phyloP scores from a whole-genome alignment of 1,140 invertebrate species.

The Zeugodacus cucurbitae region DNA sequence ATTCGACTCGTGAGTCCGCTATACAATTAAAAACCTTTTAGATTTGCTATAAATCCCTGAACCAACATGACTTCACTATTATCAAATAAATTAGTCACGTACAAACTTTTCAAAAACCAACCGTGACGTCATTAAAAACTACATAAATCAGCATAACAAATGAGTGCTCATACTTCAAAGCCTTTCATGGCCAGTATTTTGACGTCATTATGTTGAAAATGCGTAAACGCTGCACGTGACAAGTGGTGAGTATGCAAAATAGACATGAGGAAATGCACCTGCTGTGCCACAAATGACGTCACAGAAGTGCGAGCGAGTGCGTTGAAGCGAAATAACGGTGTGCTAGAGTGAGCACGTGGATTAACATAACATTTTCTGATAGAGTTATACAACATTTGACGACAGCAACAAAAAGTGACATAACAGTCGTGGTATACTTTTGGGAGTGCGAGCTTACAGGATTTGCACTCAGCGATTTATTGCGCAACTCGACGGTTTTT shows the following conservation, averaged over 20 bases:
- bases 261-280: neutral
- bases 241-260: neutral
- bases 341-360: neutral
- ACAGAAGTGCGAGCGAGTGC: neutral
- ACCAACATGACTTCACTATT: neutral
- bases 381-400: constrained; percentile 1
- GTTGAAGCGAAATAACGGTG: neutral
- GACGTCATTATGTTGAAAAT: constrained; percentile 33
- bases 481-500: neutral
- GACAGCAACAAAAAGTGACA: neutral
- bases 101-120: neutral
- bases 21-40: neutral
- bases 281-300: neutral
- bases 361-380: neutral
- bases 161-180: neutral
- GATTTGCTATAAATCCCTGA: neutral
- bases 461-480: neutral
- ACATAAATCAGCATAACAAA: neutral
- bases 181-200: neutral
- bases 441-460: neutral
- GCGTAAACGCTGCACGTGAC: neutral
- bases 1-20: no score
- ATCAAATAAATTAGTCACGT: neutral
- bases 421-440: constrained; percentile 8
- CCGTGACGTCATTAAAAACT: neutral